These are phyloP conservation scores for Kuschelorhynchus macadamiae DNA, from an alignment of 2,888 invertebrate species.

Conservation along the genomic window DNA sequence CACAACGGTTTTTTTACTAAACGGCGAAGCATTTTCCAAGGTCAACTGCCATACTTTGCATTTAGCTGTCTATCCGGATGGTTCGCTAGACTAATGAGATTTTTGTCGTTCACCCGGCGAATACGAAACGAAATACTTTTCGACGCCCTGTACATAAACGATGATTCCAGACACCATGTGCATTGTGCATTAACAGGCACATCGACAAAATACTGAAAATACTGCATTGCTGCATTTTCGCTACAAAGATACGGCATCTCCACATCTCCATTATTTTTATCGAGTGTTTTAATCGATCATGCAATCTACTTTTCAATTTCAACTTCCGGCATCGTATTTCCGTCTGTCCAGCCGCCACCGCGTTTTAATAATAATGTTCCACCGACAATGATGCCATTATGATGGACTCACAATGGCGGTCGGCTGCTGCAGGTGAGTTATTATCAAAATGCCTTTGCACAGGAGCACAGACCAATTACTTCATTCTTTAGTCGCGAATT, in stretches of 20 bases:
- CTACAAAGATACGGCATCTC: not conserved
- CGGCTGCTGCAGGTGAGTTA: constrained; percentile 43
- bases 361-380: constrained; percentile 43
- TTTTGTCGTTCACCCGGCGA: no score
- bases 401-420: constrained; percentile 38
- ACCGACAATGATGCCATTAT: constrained; percentile 41
- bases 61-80: no score
- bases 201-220: no score
- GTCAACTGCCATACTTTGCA: no score
- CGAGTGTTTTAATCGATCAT: constrained; percentile 18
- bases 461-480: constrained; percentile 25
- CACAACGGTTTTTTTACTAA: no score
- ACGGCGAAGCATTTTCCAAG: no score
- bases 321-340: constrained; percentile 34
- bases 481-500: constrained; percentile 16
- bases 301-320: constrained; percentile 24
- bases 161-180: no score
- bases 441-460: constrained; percentile 40
- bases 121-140: no score
- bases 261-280: constrained; percentile 17
- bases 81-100: no score
- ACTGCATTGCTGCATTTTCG: not conserved
- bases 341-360: constrained; percentile 30
- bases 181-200: no score
- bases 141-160: no score